phyloP scores from a whole-genome alignment of 92 coral and sea anemone genomes.

The Heliopora coerulea region DNA sequence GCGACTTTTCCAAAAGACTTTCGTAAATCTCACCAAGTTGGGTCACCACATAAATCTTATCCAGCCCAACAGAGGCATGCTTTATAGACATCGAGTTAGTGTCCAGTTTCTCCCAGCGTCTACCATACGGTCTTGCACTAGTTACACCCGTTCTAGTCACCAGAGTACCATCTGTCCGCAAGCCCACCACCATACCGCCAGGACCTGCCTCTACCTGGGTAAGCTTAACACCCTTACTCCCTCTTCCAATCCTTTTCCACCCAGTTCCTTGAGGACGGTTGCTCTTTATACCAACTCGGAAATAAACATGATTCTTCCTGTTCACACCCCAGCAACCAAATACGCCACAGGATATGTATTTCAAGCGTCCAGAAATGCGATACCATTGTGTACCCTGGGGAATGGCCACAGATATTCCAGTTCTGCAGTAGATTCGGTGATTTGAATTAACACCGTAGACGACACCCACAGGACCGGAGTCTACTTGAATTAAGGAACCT shows the following conservation, averaged over 20 bases:
- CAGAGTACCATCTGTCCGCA: conserved; percentile 16
- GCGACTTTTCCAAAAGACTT: conserved; percentile 20
- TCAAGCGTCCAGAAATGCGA: neutral
- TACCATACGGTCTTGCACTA: conserved; percentile 8
- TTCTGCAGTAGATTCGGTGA: conserved; percentile 36
- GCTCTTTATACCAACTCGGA: conserved; percentile 16
- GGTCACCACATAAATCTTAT: conserved; percentile 21
- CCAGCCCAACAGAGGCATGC: conserved; percentile 21
- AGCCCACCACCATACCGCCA: conserved; percentile 15
- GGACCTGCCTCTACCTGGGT: conserved; percentile 35
- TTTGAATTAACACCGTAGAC: conserved; percentile 43
- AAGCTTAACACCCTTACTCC: neutral
- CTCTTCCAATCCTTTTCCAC: conserved; percentile 9
- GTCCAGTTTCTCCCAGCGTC: conserved; percentile 2
- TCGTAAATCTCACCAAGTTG: conserved; percentile 14
- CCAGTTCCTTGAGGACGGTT: conserved; percentile 4
- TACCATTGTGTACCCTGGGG: neutral
- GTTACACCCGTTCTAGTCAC: conserved; percentile 28
- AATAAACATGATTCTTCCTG: conserved; percentile 33
- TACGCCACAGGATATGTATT: conserved; percentile 29
- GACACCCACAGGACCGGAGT: conserved; percentile 58
- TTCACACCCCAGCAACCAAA: conserved; percentile 33
- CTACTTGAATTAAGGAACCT: conserved; percentile 40
- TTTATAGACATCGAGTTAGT: conserved; percentile 1
- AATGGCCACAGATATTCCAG: conserved; percentile 40